Evolutionary conservation across 2,797 vertebrate genomes (phyloP).

Genomic region (Acridotheres tristis): DNA sequence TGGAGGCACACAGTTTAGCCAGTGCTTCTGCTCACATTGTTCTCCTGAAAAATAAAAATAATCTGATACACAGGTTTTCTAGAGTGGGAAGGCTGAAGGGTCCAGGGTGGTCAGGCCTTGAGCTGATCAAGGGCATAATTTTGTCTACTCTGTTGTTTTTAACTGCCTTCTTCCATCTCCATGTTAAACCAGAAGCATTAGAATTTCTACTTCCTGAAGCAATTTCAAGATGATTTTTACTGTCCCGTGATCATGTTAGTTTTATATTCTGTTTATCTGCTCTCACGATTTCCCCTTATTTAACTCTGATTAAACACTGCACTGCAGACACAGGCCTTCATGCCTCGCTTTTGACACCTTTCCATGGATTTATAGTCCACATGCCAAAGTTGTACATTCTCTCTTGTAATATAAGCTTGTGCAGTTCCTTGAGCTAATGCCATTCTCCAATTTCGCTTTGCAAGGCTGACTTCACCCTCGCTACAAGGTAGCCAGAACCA

Average conservation of each 20-base stretch:
- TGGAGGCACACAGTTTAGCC: background rate
- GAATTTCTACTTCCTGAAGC: background rate
- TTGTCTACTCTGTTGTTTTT: background rate
- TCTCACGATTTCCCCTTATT: background rate
- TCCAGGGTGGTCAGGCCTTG: background rate
- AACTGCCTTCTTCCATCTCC: background rate
- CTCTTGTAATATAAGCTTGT: background rate
- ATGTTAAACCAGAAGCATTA: background rate
- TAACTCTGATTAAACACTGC: background rate
- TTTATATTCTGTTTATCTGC: background rate
- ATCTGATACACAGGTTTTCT: background rate
- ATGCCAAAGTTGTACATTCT: constrained; percentile 33
- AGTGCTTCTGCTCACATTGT: too few relatives aligned
- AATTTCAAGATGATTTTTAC: background rate
- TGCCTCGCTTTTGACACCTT: background rate
- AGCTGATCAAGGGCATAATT: background rate
- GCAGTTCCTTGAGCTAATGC: constrained; percentile 2
- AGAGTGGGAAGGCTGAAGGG: background rate
- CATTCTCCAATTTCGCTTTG: constrained; percentile 20
- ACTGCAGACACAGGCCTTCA: background rate
- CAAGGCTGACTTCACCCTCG: background rate
- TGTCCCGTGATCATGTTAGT: accelerated
- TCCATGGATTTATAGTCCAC: background rate
- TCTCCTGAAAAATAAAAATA: background rate
- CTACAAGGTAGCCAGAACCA: background rate